Percentiles rank a stretch among this genome's conserved stretches.
Conservation (phyloP, 2,797 vertebrate species). For the Cossypha caffra region DNA sequence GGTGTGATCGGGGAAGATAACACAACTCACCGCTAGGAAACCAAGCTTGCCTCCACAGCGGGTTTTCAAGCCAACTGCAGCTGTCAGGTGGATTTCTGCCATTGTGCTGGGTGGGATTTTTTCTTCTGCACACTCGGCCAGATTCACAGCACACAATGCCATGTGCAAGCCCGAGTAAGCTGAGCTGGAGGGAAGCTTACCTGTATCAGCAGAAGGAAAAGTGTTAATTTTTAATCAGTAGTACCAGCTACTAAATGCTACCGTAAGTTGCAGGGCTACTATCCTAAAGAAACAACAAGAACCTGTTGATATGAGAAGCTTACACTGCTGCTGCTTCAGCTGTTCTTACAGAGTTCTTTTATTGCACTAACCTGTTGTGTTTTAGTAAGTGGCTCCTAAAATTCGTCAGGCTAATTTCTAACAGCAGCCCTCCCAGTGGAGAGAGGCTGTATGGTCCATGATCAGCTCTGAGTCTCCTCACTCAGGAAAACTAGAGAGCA, state of each 20-base stretch:
- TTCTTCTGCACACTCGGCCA: constrained; percentile 90
- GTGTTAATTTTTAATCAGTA: not conserved
- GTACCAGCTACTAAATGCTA: not conserved
- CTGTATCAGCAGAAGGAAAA: constrained; percentile 68
- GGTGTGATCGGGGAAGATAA: not conserved
- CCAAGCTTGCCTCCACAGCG: constrained; percentile 84
- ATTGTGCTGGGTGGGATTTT: constrained; percentile 88
- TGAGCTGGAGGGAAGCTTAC: constrained; percentile 89
- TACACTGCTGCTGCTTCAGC: not conserved
- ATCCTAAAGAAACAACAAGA: not conserved
- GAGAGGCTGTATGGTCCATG: not conserved
- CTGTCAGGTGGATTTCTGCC: constrained; percentile 91
- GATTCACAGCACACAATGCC: constrained; percentile 92
- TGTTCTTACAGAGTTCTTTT: not conserved
- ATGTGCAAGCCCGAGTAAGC: constrained; percentile 88
- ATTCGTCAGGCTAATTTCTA: not conserved
- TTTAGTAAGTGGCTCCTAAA: not conserved
- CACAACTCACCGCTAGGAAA: constrained; percentile 84
- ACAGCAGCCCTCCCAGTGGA: not conserved
- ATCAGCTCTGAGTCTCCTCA: not conserved
- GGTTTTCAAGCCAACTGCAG: constrained; percentile 88
- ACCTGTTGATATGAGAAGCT: not conserved
- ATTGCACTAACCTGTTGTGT: fast-evolving
- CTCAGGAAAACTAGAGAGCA: not conserved
- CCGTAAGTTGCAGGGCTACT: not conserved